A percentile compares a stretch with the other conserved stretches of the same genome.
Evolutionary conservation across 2,888 invertebrate genomes (phyloP).

Genomic region (Diarsia rubi): DNA sequence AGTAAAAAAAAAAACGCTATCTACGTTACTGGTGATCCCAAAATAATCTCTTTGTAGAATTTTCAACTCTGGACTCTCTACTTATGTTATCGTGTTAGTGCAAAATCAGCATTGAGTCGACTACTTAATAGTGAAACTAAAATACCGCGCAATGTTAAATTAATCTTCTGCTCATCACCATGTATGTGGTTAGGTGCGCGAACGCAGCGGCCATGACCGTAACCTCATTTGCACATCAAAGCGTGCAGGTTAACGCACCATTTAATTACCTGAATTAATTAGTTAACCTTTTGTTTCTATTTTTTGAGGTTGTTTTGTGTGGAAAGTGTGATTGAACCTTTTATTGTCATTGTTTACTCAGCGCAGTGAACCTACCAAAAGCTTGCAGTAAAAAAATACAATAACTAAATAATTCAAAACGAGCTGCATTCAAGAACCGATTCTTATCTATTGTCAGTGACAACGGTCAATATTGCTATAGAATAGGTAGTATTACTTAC

Average conservation of each 20-base stretch:
- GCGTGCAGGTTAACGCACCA: conserved; percentile 41
- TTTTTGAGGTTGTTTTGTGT: conserved; percentile 14
- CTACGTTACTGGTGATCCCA: too few relatives aligned
- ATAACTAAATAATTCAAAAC: background rate
- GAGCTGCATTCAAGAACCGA: background rate
- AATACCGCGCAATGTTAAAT: background rate
- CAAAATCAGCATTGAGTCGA: background rate
- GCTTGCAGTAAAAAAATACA: background rate
- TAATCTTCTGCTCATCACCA: conserved; percentile 16
- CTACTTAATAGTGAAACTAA: background rate
- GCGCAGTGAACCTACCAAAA: background rate
- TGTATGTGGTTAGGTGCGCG: conserved; percentile 18
- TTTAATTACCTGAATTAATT: conserved; percentile 54
- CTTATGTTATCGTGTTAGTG: too few relatives aligned
- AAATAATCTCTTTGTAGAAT: too few relatives aligned
- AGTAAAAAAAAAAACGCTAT: too few relatives aligned
- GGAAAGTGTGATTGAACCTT: conserved; percentile 2
- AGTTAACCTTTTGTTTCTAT: conserved; percentile 34
- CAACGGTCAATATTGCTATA: background rate
- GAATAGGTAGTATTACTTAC: too few relatives aligned
- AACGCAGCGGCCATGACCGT: conserved; percentile 59
- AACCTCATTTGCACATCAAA: conserved; percentile 65
- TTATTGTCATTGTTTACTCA: background rate
- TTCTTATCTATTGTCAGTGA: background rate
- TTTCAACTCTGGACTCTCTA: too few relatives aligned